Evolutionary conservation across 2,888 invertebrate genomes (phyloP).

Genomic region (Pecten maximus): DNA sequence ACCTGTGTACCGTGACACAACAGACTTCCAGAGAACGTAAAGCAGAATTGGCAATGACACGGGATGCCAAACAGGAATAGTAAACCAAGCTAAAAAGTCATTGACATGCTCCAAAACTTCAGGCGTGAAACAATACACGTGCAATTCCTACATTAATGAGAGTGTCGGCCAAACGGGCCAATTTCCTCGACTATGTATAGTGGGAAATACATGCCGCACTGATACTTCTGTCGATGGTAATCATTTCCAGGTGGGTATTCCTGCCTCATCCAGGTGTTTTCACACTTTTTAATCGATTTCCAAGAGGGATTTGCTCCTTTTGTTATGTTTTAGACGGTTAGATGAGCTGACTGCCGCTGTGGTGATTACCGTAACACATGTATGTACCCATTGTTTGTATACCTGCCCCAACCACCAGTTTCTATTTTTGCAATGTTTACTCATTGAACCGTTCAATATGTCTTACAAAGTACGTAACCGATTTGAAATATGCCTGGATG

Average conservation of each 20-base stretch:
- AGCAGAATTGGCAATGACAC: not conserved
- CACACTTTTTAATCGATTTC: slow-evolving; percentile 27
- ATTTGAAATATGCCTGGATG: slow-evolving; percentile 1
- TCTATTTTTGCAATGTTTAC: slow-evolving; percentile 27
- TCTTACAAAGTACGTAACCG: not conserved
- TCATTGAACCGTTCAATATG: not conserved
- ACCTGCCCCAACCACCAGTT: not conserved
- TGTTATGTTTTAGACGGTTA: not conserved
- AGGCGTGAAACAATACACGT: not conserved
- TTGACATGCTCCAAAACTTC: not conserved
- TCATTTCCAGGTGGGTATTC: not conserved
- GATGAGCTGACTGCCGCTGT: not conserved
- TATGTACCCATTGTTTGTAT: not conserved
- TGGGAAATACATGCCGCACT: not conserved
- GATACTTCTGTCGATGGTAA: not conserved
- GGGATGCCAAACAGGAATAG: not conserved
- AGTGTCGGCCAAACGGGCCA: slow-evolving; percentile 9
- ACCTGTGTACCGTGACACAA: not conserved
- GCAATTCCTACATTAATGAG: not conserved
- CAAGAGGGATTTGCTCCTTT: not conserved
- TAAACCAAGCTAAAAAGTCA: not conserved
- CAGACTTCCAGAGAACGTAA: not conserved
- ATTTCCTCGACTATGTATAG: not conserved
- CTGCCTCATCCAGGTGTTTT: not conserved
- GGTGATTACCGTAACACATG: not conserved